Evolutionary conservation across 2,888 invertebrate genomes (phyloP), one percentile per base, ranked within the genome.

Genomic region (Dolichomitus sp.): DNA sequence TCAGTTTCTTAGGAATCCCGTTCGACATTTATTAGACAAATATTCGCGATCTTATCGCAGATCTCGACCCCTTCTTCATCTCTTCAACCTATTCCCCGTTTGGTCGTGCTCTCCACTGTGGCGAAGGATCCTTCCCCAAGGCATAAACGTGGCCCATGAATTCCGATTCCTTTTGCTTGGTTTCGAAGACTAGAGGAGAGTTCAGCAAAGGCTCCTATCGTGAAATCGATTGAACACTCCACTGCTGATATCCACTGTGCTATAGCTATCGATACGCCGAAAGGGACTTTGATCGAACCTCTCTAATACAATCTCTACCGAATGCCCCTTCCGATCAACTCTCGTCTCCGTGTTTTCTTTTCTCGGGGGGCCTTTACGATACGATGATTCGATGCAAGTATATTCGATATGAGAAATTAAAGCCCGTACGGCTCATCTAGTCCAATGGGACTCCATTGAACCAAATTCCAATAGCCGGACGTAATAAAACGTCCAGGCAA

Each of bases 11-110:
- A 81, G 61, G 84, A 87, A 82, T 86, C 78, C 73, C 52, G 17
- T 74, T 27, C 81, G 86, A 89, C 90, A 87, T 90, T 90, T 91
- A 90, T 91, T 90, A 88, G 90, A 89, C 87, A 87, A 89, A 88
- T 88, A 89, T 88, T 87, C 85, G 81, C 86, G 83, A 82, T 88
- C 83, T 87, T 87, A 84, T 86, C 74, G 82, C 66, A 77, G 75
- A 70, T 70, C 68, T 79, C 59, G n/a, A 65, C 59, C 66, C 42
- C 50, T 72, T 63, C 54, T 17, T 50, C 69, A 12, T 45, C 37
- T 9, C 50, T 30, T 48, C 37, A 14, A 54, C 59, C 48, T 48
- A 48, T 54, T 59, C n/a, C 45, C 30, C 54, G 48, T 52, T 66
- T 68, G 50, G n/a, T 66, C 50, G 65, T 42, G 37, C 63, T 50